phyloP scores from a whole-genome alignment of 2,113 vertebrate genomes.

The Apodemus sylvaticus region DNA sequence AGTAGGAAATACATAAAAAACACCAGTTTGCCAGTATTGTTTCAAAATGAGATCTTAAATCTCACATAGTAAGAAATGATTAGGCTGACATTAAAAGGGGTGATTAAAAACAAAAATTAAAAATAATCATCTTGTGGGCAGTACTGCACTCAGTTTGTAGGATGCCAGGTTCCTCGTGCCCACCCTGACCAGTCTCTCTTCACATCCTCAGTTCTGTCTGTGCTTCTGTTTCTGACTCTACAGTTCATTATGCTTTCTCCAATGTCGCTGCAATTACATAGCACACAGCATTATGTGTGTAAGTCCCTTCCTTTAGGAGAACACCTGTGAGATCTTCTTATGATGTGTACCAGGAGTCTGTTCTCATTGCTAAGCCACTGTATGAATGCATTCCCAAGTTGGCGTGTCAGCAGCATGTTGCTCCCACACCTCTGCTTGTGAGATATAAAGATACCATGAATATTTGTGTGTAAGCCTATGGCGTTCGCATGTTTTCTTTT shows the following conservation, averaged over 20 bases:
- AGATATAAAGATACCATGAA: neutral
- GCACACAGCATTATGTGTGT: neutral
- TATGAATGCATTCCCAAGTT: neutral
- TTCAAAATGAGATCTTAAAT: constrained; percentile 22
- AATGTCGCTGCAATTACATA: neutral
- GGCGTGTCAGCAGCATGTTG: neutral
- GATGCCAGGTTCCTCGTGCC: rapidly evolving
- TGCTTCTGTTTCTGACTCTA: neutral
- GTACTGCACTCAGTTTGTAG: neutral
- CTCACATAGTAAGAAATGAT: neutral
- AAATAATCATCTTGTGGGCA: neutral
- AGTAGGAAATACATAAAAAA: neutral
- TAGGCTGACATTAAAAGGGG: neutral
- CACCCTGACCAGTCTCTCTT: neutral
- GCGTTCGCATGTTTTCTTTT: neutral
- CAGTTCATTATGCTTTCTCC: neutral
- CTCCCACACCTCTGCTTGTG: neutral
- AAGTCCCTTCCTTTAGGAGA: neutral
- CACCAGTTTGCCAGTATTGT: neutral
- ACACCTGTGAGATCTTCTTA: neutral
- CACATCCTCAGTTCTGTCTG: neutral
- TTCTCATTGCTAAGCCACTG: neutral
- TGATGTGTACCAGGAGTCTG: neutral
- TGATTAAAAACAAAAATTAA: neutral
- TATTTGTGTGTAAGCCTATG: neutral